These are phyloP conservation scores for Anthonomus grandis DNA, from an alignment of 1,140 invertebrate genomes.

Conservation along the genomic window DNA sequence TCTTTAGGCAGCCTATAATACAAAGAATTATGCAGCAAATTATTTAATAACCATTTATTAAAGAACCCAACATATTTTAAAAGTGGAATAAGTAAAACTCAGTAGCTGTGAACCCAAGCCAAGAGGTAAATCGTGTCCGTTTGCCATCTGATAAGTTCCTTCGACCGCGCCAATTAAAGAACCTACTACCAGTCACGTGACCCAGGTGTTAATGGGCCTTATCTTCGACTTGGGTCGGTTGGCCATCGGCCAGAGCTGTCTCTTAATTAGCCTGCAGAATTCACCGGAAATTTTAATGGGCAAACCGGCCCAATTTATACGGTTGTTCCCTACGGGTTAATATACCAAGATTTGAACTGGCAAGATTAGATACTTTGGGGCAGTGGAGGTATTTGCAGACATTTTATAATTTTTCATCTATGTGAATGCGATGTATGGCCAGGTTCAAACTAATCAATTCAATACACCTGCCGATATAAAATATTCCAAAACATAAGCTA, in stretches of 20 bases:
- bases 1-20: too few relatives aligned
- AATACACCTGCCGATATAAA: neutral
- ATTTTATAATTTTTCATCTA: neutral
- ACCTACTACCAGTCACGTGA: slow-evolving; percentile 11
- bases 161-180: slow-evolving; percentile 12
- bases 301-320: neutral
- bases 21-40: too few relatives aligned
- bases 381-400: too few relatives aligned
- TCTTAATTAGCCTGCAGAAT: slow-evolving; percentile 17
- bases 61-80: too few relatives aligned
- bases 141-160: slow-evolving; percentile 18
- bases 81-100: too few relatives aligned
- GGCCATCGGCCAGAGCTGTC: too few relatives aligned
- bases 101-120: too few relatives aligned
- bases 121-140: slow-evolving; percentile 15
- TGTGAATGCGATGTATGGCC: neutral
- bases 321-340: neutral
- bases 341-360: neutral
- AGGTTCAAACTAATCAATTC: neutral
- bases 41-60: too few relatives aligned
- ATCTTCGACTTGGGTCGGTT: neutral
- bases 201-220: slow-evolving; percentile 22
- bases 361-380: too few relatives aligned
- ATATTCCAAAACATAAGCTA: neutral
- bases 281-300: slow-evolving; percentile 19